Evolutionary conservation across 1,140 invertebrate genomes (phyloP), one percentile per base, ranked within the genome.

Genomic region (Heterodera schachtii): DNA sequence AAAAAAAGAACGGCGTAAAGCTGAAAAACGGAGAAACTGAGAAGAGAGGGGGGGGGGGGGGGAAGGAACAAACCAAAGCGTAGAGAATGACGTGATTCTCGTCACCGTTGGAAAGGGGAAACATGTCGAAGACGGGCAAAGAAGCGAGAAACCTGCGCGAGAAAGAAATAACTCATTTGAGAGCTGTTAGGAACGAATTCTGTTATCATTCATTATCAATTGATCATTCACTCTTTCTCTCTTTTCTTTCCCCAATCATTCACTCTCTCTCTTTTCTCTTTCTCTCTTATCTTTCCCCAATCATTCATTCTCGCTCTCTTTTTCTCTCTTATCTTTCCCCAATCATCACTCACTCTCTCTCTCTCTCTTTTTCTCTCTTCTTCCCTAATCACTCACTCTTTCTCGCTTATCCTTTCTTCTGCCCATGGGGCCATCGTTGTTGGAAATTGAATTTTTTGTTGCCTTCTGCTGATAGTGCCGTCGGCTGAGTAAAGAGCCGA

Each of bases 1-100:
- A 89, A 77, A 78, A 89, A 89, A 4, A 89, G 78, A 44, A 89
- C 64, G 6, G 85, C 88, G 67, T 89, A 89, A 16, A 89, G 70
- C 86, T 85, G 69, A 74, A 31, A 31, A 31, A 31, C 31, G 31
- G 31, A 31, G 1, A 31, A 31, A 31, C 31, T 31, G 79, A 16
- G 64, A 13, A 83, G 19, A 7, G 44, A 79, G 4, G 44, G 66
- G n/a, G 52, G 67, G 19, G 49, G 11, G 49, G 49, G 49, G 49
- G n/a, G 44, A 80, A 57, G 52, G 67, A 46, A 16, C n/a, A 82
- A 79, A 84, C 83, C 83, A 84, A 66, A 13, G 83, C 83, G 41
- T 84, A 84, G 19, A 84, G 67, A 57, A 85, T 75, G 46, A 84
- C 79, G 57, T 84, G 83, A 57, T 84, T 85, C 16, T 84, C 76